phyloP scores from a whole-genome alignment of 2,113 vertebrate species.

The Potamarius usumacintae region DNA sequence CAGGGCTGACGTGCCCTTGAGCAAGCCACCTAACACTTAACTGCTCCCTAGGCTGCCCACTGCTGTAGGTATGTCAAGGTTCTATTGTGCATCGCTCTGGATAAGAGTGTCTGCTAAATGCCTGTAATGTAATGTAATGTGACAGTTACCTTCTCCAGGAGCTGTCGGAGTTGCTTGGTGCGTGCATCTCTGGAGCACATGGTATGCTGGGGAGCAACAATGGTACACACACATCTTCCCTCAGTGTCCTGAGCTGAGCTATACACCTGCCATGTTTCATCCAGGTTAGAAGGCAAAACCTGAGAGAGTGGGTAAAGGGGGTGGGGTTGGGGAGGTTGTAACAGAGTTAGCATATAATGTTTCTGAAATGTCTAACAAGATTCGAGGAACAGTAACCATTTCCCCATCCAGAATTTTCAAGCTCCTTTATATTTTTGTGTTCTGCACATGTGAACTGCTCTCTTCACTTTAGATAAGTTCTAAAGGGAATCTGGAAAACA shows the following conservation, averaged over 20 bases:
- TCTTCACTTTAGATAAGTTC: not conserved
- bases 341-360: not conserved
- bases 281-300: conserved; percentile 94
- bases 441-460: not conserved
- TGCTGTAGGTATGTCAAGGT: too few species aligned
- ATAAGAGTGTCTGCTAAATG: too few species aligned
- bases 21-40: too few species aligned
- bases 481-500: not conserved
- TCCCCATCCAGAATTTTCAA: not conserved
- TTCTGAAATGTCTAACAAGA: not conserved
- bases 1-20: too few species aligned
- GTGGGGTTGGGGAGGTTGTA: too few species aligned
- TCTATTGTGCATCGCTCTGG: too few species aligned
- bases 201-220: conserved; percentile 97
- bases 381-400: not conserved
- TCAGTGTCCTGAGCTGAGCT: conserved; percentile 98
- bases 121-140: not conserved
- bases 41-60: too few species aligned
- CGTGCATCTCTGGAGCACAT: conserved; percentile 97
- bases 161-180: conserved; percentile 97
- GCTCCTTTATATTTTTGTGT: not conserved
- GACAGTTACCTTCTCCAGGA: conserved; percentile 92
- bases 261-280: conserved; percentile 99
- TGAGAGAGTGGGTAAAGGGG: conserved; percentile 52
- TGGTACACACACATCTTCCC: conserved; percentile 97